A percentile compares a stretch with the other conserved stretches of the same genome.
phyloP scores from a whole-genome alignment of 2,797 vertebrate species.

The Carapus acus region DNA sequence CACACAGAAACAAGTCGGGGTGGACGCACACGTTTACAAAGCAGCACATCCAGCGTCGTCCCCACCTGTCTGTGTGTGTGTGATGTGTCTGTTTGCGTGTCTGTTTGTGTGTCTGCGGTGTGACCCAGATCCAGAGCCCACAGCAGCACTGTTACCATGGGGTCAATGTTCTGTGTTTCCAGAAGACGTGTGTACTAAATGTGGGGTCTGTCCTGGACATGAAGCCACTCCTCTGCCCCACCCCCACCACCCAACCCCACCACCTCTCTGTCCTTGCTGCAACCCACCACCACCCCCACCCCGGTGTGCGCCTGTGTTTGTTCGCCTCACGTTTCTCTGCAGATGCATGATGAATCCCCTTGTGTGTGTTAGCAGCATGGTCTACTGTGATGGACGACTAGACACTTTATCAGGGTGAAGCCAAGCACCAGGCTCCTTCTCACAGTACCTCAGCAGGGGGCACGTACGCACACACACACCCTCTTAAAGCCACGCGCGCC shows the following conservation, averaged over 20 bases:
- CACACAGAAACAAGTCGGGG: conserved; percentile 1
- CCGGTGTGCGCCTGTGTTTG: conserved; percentile 39
- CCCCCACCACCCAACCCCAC: too few species aligned
- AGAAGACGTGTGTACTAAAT: conserved; percentile 59
- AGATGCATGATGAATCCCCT: conserved; percentile 62
- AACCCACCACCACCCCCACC: not conserved
- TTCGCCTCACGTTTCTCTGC: conserved; percentile 43
- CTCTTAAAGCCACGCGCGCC: too few species aligned
- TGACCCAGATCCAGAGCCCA: conserved; percentile 26
- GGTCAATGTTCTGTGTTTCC: conserved; percentile 55
- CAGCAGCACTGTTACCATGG: conserved; percentile 43
- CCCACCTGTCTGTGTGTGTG: too few species aligned
- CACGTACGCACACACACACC: too few species aligned
- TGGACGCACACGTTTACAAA: not conserved
- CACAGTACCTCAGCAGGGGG: conserved; percentile 15
- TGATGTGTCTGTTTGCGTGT: too few species aligned
- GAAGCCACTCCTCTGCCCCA: too few species aligned
- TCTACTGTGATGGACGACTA: conserved; percentile 57
- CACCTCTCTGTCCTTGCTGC: not conserved
- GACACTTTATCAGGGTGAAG: conserved; percentile 14
- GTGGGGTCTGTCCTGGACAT: conserved; percentile 54
- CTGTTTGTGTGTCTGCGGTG: too few species aligned
- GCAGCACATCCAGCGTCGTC: not conserved
- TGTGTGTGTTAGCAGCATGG: conserved; percentile 65
- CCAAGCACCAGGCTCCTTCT: conserved; percentile 21